These are phyloP conservation scores for Poecilia velifera DNA, from an alignment of 2,797 vertebrate species.

Conservation along the genomic window DNA sequence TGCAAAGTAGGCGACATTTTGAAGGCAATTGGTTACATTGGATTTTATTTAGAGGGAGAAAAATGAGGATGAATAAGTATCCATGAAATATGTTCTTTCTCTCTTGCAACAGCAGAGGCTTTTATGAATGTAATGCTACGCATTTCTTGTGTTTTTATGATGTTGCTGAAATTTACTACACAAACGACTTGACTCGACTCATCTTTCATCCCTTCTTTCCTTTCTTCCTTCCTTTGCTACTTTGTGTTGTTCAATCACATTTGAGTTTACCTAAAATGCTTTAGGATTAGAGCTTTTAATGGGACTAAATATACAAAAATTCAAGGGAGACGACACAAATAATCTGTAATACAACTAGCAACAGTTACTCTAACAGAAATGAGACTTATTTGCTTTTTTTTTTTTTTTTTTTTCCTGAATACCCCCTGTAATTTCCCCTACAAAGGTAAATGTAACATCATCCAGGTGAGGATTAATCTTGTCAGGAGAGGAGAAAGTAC, in stretches of 20 bases:
- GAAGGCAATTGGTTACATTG: not conserved
- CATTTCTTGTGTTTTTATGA: too few relatives aligned
- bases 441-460: slow-evolving; percentile 46
- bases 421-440: slow-evolving; percentile 47
- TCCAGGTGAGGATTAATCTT: slow-evolving; percentile 61
- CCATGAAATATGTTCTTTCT: not conserved
- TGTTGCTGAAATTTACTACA: too few relatives aligned
- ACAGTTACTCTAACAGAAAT: not conserved
- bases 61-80: not conserved
- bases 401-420: not conserved
- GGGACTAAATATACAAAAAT: not conserved
- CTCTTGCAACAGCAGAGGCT: too few relatives aligned
- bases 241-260: not conserved
- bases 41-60: not conserved
- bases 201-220: not conserved
- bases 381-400: not conserved
- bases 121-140: too few relatives aligned
- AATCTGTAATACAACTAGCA: not conserved
- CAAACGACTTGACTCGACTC: too few relatives aligned
- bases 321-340: not conserved
- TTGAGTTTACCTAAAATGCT: not conserved
- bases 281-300: not conserved
- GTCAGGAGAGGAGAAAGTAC: slow-evolving; percentile 65
- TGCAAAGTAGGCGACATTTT: not conserved
- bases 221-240: not conserved